Evolutionary conservation across 2,888 invertebrate species (phyloP), one percentile per base, ranked within the genome.

Genomic region (Eupithecia inturbata): DNA sequence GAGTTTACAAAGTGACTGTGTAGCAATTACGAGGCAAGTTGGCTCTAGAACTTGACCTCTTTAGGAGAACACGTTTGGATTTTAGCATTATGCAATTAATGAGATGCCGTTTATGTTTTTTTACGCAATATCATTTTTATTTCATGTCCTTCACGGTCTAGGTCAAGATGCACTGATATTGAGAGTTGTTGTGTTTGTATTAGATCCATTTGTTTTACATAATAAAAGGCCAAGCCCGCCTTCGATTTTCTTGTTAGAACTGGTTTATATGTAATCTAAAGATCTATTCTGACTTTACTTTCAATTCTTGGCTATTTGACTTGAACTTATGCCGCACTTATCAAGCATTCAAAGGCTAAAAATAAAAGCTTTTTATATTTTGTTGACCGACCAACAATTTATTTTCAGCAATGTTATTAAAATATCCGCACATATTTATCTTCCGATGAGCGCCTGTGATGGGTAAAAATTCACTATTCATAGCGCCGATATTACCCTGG

Each of bases 41-140:
- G 81, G 84, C 83, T 85, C 85, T 86, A 88, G 90, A 92, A 92
- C 92, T 92, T 92, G 91, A 91, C 92, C 91, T 86, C 89, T 87
- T 91, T 91, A 85, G 78, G 77, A 81, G 84, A 90, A 89, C 87
- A 86, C 84, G 89, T 90, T 89, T 86, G 82, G 80, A 82, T 86
- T 88, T 88, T 85, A 85, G 85, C 84, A 82, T 89, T 87, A 88
- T 88, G 87, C 88, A 89, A 90, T 89, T 84, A 83, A 85, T 82
- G 78, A 80, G 78, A 82, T 82, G 84, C 82, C 84, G 83, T 85
- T 81, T 82, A 81, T 81, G 80, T 86, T 86, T 62, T 53, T 87
- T 86, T 83, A 83, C 84, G 84, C 84, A 84, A 84, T 78, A 83
- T 82, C 60, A 74, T 77, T 76, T 74, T 79, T 80, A 80, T 84